Conservation (phyloP, 2,113 vertebrate genomes). For the Plotosus lineatus region DNA sequence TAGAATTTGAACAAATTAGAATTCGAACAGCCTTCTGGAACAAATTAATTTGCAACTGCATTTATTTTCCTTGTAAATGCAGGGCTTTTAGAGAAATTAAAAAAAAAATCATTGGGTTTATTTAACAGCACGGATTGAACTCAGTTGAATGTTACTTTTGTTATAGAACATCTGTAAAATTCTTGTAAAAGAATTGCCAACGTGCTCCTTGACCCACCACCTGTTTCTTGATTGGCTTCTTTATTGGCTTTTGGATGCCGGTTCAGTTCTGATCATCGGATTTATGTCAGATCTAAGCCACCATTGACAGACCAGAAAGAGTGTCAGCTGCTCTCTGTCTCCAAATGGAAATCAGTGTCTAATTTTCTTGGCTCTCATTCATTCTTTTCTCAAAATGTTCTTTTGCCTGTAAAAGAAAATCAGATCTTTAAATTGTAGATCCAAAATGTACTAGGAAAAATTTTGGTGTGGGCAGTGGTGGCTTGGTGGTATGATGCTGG, state of each 20-base stretch:
- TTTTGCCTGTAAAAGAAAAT: conserved; percentile 50
- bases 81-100: neutral
- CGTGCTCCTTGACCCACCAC: neutral
- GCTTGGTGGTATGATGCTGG: too few species aligned
- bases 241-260: neutral
- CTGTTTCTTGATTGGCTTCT: neutral
- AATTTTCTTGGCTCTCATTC: conserved; percentile 51
- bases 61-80: neutral
- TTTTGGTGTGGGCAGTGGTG: conserved; percentile 43
- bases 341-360: conserved; percentile 14
- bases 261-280: neutral
- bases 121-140: neutral
- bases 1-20: too few species aligned
- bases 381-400: conserved; percentile 42
- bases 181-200: neutral
- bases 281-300: conserved; percentile 4
- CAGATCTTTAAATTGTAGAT: conserved; percentile 62
- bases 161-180: neutral
- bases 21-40: too few species aligned
- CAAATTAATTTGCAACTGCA: too few species aligned
- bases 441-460: conserved; percentile 48
- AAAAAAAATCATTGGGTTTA: too few species aligned
- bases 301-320: neutral
- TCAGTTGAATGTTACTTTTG: neutral
- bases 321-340: conserved; percentile 2